These are phyloP conservation scores for Cataglyphis rosenhaueri DNA, from an alignment of 2,888 invertebrate genomes.

Conservation along the genomic window DNA sequence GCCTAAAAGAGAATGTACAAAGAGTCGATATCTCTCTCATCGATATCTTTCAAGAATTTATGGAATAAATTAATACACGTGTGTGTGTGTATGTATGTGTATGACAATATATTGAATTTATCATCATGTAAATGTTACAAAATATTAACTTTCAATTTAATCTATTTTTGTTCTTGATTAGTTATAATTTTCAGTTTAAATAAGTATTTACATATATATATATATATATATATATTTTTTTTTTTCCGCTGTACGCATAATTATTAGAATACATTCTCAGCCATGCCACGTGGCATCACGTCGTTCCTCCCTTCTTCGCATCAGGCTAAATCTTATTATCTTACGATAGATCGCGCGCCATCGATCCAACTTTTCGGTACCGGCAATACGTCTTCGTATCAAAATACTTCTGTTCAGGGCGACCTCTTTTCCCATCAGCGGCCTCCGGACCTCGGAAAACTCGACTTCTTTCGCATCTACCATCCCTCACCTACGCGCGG, in stretches of 20 bases:
- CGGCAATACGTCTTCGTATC: slow-evolving; percentile 53
- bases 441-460: slow-evolving; percentile 16
- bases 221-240: not conserved
- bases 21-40: not conserved
- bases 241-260: not conserved
- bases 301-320: not conserved
- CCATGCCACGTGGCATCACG: not conserved
- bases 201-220: not conserved
- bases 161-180: not conserved
- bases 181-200: not conserved
- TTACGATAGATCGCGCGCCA: slow-evolving; percentile 37
- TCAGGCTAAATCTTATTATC: slow-evolving; percentile 43
- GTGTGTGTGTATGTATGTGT: too few species aligned
- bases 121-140: not conserved
- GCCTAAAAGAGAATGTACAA: not conserved
- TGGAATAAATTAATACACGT: not conserved
- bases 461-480: slow-evolving; percentile 40
- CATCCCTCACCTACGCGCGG: slow-evolving; percentile 38
- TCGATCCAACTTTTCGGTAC: slow-evolving; percentile 45
- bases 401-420: slow-evolving; percentile 53
- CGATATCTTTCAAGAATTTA: not conserved
- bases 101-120: not conserved
- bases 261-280: slow-evolving; percentile 1
- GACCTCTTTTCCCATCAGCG: slow-evolving; percentile 40
- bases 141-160: not conserved